These are phyloP conservation scores for Paracanthobrama guichenoti DNA, from an alignment of 2,113 vertebrate genomes.

Conservation along the genomic window DNA sequence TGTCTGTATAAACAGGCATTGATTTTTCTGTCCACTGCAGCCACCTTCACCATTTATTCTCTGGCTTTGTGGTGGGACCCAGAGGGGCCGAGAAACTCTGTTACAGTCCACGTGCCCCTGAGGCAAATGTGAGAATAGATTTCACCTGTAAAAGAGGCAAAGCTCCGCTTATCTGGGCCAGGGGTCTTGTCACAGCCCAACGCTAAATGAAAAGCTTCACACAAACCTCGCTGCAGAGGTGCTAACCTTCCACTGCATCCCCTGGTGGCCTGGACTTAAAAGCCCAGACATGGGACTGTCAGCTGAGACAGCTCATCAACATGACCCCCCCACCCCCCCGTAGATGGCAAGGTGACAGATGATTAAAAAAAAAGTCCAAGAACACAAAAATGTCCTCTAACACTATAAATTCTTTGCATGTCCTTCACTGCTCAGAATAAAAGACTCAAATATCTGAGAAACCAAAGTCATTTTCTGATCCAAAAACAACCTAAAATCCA, in stretches of 20 bases:
- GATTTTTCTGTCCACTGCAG: slow-evolving; percentile 99
- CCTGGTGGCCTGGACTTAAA: slow-evolving; percentile 41
- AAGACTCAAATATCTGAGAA: not conserved
- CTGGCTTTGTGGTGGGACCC: slow-evolving; percentile 96
- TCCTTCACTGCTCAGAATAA: not conserved
- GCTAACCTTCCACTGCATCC: slow-evolving; percentile 42
- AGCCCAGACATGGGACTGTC: slow-evolving; percentile 24
- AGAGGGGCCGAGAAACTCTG: slow-evolving; percentile 98
- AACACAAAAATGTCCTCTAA: slow-evolving; percentile 29
- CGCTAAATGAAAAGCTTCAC: slow-evolving; percentile 90
- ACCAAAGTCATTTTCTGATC: not conserved
- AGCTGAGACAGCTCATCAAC: slow-evolving; percentile 47
- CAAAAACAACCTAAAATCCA: slow-evolving; percentile 3
- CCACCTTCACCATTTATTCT: slow-evolving; percentile 99
- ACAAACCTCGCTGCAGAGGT: slow-evolving; percentile 63
- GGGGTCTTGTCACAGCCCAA: slow-evolving; percentile 84
- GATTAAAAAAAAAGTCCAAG: slow-evolving; percentile 22
- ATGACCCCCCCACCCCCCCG: slow-evolving; percentile 30
- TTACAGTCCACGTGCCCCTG: slow-evolving; percentile 95
- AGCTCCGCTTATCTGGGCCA: slow-evolving; percentile 92
- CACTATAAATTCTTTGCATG: not conserved
- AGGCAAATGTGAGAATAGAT: slow-evolving; percentile 99
- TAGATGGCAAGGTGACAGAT: slow-evolving; percentile 46
- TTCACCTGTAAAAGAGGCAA: slow-evolving; percentile 91
- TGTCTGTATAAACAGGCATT: slow-evolving; percentile 99